These are phyloP conservation scores for Nemurella pictetii DNA, from an alignment of 2,888 invertebrate genomes.

Conservation along the genomic window DNA sequence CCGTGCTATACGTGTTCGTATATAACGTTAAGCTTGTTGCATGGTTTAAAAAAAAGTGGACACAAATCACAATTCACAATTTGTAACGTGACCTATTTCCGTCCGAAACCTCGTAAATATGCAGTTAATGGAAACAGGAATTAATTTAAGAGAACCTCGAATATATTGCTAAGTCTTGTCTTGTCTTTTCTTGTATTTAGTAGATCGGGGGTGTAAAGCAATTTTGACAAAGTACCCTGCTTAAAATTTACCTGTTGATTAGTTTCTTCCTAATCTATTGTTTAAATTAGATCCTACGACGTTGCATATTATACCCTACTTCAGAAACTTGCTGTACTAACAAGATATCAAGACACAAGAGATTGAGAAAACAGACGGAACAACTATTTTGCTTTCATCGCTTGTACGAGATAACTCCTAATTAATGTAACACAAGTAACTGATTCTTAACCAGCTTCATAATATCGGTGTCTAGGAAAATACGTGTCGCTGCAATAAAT, in stretches of 20 bases:
- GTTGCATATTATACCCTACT: not conserved
- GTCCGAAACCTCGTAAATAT: not conserved
- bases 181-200: no score
- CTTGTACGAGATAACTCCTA: not conserved
- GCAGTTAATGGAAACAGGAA: not conserved
- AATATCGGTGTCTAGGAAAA: not conserved
- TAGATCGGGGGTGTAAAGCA: not conserved
- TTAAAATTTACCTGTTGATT: not conserved
- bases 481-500: not conserved
- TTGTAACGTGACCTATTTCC: not conserved
- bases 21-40: not conserved
- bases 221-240: not conserved
- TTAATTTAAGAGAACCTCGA: not conserved
- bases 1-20: no score
- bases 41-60: no score
- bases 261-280: not conserved
- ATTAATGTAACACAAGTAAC: not conserved
- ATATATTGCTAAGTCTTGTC: not conserved
- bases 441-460: not conserved
- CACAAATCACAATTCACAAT: no score
- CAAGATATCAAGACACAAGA: not conserved
- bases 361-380: not conserved
- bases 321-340: not conserved
- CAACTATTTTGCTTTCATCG: not conserved
- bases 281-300: not conserved